Base-by-base conservation (phyloP, 2,888 invertebrate genomes). In the Agrochola circellaris region DNA sequence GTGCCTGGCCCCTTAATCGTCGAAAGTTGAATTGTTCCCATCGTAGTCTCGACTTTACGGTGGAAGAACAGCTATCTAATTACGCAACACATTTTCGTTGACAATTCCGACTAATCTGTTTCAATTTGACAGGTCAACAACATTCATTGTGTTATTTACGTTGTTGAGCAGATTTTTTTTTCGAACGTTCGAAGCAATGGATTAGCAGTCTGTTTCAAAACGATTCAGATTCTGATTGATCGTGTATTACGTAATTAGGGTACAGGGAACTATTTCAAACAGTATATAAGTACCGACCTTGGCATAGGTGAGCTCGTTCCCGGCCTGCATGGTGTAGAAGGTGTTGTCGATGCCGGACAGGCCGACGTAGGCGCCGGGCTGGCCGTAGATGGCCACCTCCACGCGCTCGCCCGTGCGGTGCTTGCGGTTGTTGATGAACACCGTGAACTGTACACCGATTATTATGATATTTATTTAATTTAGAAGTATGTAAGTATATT, bases 291-390 rank as follows among this genome's bases (percentile, higher is more conserved):
- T 5, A 58, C 1, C 17, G 91, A 98, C 98, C 95, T 98, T 98
- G 1, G 98, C 98, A 91, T 99, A 99, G 0, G 98, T 98, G 77
- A 99, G 96, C 91, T 99, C 99, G 93, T 99, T 99, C 68, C 99
- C 99, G 23, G 99, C 99, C 96, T 99, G 99, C 98, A 99, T 98
- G 13, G 98, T 98, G 94, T 98, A 99, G 94, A 99, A 98, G 42
- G 98, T 98, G 90, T 98, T 97, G 94, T 99, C 99, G 81, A 99
- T 98, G 72, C 98, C 99, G 0, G 99, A 98, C 30, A 99, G 97
- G 0, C 99, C 99, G 9, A 99, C 99, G 94, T 99, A 99, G 0
- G 99, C 98, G 20, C 99, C 99, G 0, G 99, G 99, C 93, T 99
- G 99, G 23, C 99, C 99, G 91, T 98, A 98, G 84, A 99, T 98